Percentiles rank a stretch among this genome's conserved stretches.
Evolutionary conservation across 2,888 invertebrate species (phyloP).

Genomic region (Heterodera filipjevi): DNA sequence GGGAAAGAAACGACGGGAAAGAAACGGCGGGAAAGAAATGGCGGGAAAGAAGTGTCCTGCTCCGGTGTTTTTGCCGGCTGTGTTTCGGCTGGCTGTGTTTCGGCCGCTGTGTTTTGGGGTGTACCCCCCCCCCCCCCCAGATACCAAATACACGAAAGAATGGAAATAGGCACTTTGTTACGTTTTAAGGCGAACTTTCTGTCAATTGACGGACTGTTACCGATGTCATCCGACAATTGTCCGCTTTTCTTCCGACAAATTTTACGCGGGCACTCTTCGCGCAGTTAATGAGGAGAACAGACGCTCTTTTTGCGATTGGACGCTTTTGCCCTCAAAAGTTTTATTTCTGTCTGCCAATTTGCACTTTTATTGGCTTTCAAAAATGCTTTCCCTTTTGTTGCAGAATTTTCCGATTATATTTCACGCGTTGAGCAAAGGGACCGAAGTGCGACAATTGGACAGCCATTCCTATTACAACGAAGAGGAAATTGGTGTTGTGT

Average conservation of each 20-base stretch:
- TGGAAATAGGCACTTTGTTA: too few relatives aligned
- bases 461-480: slow-evolving; percentile 13
- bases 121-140: too few relatives aligned
- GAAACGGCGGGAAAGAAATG: too few relatives aligned
- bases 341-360: background rate
- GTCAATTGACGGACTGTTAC: slow-evolving; percentile 22
- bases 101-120: too few relatives aligned
- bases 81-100: too few relatives aligned
- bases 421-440: slow-evolving; percentile 1
- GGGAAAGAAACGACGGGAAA: too few relatives aligned
- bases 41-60: too few relatives aligned
- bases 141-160: too few relatives aligned
- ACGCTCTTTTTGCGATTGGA: slow-evolving; percentile 14
- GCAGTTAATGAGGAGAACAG: slow-evolving; percentile 13
- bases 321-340: slow-evolving; percentile 21
- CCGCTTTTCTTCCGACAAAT: slow-evolving; percentile 17
- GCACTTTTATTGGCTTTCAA: background rate
- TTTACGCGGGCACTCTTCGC: slow-evolving; percentile 23
- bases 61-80: too few relatives aligned
- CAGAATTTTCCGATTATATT: slow-evolving; percentile 29
- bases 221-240: slow-evolving; percentile 25
- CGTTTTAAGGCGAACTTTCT: slow-evolving; percentile 22
- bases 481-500: slow-evolving; percentile 7
- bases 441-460: slow-evolving; percentile 6
- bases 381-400: too few relatives aligned